A percentile compares a stretch with the other conserved stretches of the same genome.
phyloP scores from a whole-genome alignment of 1,140 invertebrate genomes.

The Drosophila subobscura region DNA sequence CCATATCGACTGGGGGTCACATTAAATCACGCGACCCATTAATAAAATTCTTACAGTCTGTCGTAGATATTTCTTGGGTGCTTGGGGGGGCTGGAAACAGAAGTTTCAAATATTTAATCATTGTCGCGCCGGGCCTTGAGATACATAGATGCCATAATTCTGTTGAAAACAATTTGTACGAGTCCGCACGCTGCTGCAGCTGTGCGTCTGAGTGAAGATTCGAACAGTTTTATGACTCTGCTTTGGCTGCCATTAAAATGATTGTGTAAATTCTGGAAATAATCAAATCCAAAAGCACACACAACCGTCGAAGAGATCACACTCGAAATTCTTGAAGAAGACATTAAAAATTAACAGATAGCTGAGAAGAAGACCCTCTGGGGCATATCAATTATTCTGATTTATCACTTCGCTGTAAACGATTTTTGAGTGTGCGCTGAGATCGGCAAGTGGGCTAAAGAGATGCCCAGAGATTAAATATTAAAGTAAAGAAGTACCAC shows the following conservation, averaged over 20 bases:
- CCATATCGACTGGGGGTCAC: conserved; percentile 44
- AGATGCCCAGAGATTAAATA: too few species aligned
- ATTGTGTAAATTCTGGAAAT: conserved; percentile 75
- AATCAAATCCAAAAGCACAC: conserved; percentile 38
- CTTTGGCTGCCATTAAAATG: conserved; percentile 62
- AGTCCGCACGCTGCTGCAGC: conserved; percentile 40
- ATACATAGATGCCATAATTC: conserved; percentile 72
- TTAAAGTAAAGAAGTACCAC: too few species aligned
- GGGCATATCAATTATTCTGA: conserved; percentile 14
- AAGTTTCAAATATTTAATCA: conserved; percentile 76
- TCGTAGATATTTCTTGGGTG: conserved; percentile 30
- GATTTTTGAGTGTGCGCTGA: background rate
- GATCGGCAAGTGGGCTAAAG: too few species aligned
- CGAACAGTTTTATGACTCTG: conserved; percentile 59
- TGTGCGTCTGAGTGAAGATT: conserved; percentile 18
- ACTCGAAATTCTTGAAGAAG: conserved; percentile 49
- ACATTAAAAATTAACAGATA: conserved; percentile 51
- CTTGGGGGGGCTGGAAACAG: conserved; percentile 46
- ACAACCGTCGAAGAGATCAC: conserved; percentile 41
- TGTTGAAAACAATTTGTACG: conserved; percentile 75
- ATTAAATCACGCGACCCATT: conserved; percentile 77
- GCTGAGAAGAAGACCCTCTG: background rate
- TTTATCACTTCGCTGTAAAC: conserved; percentile 17
- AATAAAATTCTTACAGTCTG: conserved; percentile 72
- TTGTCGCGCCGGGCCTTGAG: conserved; percentile 56